Base-by-base conservation (phyloP, 2,888 invertebrate genomes). In the Tanytarsus gracilentus region DNA sequence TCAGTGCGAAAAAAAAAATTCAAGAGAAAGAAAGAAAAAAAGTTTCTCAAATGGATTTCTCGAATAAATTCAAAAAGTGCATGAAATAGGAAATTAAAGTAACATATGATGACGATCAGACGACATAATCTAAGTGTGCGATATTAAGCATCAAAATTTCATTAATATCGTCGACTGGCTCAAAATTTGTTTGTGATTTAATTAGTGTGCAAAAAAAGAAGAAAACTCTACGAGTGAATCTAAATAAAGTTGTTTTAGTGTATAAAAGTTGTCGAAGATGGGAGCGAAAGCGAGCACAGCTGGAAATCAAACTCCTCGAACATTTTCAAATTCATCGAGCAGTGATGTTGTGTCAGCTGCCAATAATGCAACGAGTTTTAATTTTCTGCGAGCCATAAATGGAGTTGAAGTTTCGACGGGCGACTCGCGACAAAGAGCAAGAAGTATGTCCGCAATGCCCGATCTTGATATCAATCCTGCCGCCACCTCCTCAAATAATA, bases 241-340 rank as follows among this genome's bases (percentile, higher is more conserved):
- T 21, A 33, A 6, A 39, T 8, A 55, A 55, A 39, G 40, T 21
- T 11, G 40, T 23, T 23, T 5, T 23, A 33, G 33, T 4, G 6
- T 3, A 33, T 11, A 33, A 33, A 51, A 30, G 9, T 8, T 25
- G 4, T 25, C 18, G 14, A 58, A 33, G 62, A 89, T 89, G 88
- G 88, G 88, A 77, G 88, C 87, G 72, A 88, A 88, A 78, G 82
- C 88, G 69, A 88, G 88, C 74, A 88, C 66, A 84, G 82, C 83
- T 68, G 84, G 85, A 69, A 72, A 72, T 61, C 83, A 84, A 75
- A 84, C 84, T 77, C 83, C 84, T 68, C 80, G 85, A 66, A 84
- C 85, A 72, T 87, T 88, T 74, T 87, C 88, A 61, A 85, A 80
- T 63, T 82, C 83, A 76, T 82, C 85, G 64, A 82, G 81, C 66